Percentiles rank a stretch among this genome's conserved stretches.
These are phyloP conservation scores for Crotalus tigris DNA, from an alignment of 2,113 vertebrate species.

Conservation along the genomic window DNA sequence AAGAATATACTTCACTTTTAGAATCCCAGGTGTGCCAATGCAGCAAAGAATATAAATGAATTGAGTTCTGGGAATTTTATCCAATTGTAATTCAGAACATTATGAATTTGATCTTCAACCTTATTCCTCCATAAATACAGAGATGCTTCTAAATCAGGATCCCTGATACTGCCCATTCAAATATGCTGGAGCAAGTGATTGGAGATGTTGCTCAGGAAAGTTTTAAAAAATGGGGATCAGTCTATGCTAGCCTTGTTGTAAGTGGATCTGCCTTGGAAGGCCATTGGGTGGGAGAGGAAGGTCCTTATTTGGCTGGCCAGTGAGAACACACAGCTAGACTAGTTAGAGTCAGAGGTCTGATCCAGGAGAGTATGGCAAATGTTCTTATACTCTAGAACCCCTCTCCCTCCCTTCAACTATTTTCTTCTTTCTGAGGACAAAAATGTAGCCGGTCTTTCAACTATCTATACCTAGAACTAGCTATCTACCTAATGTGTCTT, in stretches of 20 bases:
- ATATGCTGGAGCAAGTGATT: neutral
- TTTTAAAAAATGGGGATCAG: neutral
- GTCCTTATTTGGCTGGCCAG: neutral
- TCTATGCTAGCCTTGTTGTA: neutral
- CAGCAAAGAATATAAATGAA: neutral
- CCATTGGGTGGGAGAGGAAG: neutral
- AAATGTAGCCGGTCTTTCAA: neutral
- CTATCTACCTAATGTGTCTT: neutral
- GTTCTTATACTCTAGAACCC: neutral
- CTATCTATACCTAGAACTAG: neutral
- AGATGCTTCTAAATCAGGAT: neutral
- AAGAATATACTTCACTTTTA: neutral
- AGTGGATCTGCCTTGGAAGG: neutral
- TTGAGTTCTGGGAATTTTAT: neutral
- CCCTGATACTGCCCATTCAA: neutral
- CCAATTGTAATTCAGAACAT: neutral
- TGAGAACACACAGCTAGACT: neutral
- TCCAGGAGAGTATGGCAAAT: neutral
- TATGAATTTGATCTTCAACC: neutral
- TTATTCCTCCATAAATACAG: neutral
- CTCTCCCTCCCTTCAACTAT: neutral
- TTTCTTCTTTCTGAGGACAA: neutral
- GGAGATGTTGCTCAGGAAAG: neutral
- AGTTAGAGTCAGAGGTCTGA: neutral
- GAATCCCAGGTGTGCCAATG: neutral